phyloP scores from a whole-genome alignment of 2,888 invertebrate species.

The Pyrrhosoma nymphula region DNA sequence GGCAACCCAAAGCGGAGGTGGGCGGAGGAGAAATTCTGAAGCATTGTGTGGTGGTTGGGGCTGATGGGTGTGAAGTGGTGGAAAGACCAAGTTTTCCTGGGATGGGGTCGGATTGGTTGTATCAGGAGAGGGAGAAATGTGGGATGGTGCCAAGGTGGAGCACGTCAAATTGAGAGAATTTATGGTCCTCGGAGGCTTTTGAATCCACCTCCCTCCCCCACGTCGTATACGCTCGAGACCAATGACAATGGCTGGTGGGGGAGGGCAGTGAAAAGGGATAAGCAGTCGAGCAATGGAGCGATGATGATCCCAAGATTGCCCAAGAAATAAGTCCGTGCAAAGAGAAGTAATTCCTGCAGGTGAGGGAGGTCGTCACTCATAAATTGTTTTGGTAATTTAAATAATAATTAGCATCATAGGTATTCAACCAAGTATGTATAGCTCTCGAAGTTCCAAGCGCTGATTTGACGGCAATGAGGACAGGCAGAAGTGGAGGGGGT shows the following conservation, averaged over 20 bases:
- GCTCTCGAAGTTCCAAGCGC: too few species aligned
- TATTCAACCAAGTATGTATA: too few species aligned
- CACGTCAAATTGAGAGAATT: not conserved
- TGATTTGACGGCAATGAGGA: too few species aligned
- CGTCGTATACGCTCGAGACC: not conserved
- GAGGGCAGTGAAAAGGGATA: not conserved
- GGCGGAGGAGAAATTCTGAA: not conserved
- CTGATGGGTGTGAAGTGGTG: not conserved
- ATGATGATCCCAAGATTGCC: not conserved
- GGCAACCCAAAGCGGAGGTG: not conserved
- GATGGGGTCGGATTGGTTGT: not conserved
- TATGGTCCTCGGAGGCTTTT: slow-evolving; percentile 9
- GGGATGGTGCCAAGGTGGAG: not conserved
- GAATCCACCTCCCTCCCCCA: not conserved
- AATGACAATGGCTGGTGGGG: not conserved
- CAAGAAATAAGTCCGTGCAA: not conserved
- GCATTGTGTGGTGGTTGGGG: not conserved
- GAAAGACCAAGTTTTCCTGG: not conserved
- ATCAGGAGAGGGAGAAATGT: not conserved
- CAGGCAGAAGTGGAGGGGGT: too few species aligned
- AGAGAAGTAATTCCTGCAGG: not conserved
- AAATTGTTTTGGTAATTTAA: too few species aligned
- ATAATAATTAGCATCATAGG: too few species aligned
- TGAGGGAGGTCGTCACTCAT: not conserved
- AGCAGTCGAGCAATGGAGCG: not conserved